These are phyloP conservation scores for Cabera pusaria DNA, from an alignment of 2,888 invertebrate species.

Conservation along the genomic window DNA sequence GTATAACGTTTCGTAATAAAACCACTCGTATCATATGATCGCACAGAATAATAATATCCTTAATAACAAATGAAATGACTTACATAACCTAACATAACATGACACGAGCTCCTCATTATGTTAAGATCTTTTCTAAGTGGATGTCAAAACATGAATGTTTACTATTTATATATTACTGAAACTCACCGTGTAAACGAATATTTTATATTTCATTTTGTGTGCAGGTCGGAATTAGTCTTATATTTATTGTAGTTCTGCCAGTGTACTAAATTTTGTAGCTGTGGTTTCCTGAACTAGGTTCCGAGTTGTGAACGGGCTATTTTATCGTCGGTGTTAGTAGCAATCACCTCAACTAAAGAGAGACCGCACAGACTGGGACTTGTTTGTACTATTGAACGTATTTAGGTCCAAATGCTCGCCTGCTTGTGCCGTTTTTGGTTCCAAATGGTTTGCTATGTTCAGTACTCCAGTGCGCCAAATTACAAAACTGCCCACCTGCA, in stretches of 20 bases:
- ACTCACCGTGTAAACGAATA: too few relatives aligned
- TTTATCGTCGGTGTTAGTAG: slow-evolving; percentile 20
- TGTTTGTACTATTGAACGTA: slow-evolving; percentile 18
- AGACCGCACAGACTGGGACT: slow-evolving; percentile 16
- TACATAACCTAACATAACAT: too few relatives aligned
- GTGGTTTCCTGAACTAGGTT: slow-evolving; percentile 23
- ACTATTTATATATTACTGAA: too few relatives aligned
- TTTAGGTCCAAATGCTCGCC: slow-evolving; percentile 6
- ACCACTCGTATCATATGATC: too few relatives aligned
- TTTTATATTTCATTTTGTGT: too few relatives aligned
- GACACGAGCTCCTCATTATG: too few relatives aligned
- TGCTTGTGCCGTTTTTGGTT: background rate
- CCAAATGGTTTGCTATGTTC: slow-evolving; percentile 5
- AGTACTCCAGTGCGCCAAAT: background rate
- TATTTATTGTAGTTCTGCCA: slow-evolving; percentile 12
- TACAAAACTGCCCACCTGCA: background rate
- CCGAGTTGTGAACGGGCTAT: slow-evolving; percentile 19
- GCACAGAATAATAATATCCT: too few relatives aligned
- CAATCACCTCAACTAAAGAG: slow-evolving; percentile 23
- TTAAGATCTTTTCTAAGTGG: too few relatives aligned
- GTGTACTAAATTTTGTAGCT: slow-evolving; percentile 17
- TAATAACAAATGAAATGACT: too few relatives aligned
- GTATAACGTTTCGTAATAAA: too few relatives aligned
- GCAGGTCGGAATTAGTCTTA: slow-evolving; percentile 10
- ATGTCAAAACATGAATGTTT: too few relatives aligned